phyloP scores from a whole-genome alignment of 2,113 vertebrate species.

The Andinoacara biseriatus region DNA sequence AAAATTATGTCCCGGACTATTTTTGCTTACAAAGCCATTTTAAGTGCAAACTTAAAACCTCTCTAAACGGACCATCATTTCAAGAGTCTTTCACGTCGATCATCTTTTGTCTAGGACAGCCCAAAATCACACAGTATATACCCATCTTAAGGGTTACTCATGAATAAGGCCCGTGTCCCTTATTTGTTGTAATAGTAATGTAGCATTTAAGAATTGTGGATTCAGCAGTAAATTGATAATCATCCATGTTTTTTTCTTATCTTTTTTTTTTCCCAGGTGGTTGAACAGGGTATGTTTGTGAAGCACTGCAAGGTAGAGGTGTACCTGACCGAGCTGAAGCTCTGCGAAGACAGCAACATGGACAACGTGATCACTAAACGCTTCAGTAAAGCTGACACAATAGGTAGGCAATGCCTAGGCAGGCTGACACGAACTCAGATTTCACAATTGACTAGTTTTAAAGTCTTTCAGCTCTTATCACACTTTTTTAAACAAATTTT shows the following conservation, averaged over 20 bases:
- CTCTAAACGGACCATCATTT: not conserved
- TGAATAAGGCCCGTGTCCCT: not conserved
- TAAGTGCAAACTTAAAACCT: not conserved
- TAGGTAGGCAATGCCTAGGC: constrained; percentile 84
- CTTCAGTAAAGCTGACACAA: constrained; percentile 99
- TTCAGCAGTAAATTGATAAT: not conserved
- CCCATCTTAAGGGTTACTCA: not conserved
- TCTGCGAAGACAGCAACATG: constrained; percentile 97
- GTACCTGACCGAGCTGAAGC: constrained; percentile 96
- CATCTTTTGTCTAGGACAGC: not conserved
- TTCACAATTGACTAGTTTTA: not conserved
- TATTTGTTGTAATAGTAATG: not conserved
- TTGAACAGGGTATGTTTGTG: constrained; percentile 99
- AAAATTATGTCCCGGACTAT: not conserved
- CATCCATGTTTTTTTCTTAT: not conserved
- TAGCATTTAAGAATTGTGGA: not conserved
- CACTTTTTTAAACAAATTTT: not conserved
- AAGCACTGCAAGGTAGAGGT: constrained; percentile 99
- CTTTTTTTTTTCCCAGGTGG: constrained; percentile 82
- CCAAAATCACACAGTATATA: not conserved
- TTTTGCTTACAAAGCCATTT: not conserved
- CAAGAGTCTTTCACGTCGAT: not conserved
- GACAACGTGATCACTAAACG: constrained; percentile 93
- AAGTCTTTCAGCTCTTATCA: too few relatives aligned
- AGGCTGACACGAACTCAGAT: not conserved